Evolutionary conservation across 2,113 vertebrate genomes (phyloP).

Genomic region (Centropristis striata): DNA sequence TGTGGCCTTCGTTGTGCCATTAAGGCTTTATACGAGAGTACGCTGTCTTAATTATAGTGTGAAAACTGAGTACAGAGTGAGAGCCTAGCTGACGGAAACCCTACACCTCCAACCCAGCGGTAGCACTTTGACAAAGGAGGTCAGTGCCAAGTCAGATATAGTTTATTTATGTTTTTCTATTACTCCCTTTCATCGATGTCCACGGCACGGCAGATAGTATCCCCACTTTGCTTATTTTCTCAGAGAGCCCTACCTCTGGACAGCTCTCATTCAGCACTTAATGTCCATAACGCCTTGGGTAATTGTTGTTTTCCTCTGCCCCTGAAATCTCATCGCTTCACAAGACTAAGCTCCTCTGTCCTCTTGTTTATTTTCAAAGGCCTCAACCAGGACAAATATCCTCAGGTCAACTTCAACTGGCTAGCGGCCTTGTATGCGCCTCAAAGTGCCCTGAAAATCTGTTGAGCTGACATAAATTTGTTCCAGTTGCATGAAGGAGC

Average conservation of each 20-base stretch:
- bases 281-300: constrained; percentile 77
- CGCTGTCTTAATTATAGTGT: constrained; percentile 49
- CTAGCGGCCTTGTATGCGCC: constrained; percentile 69
- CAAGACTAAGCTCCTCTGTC: constrained; percentile 78
- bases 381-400: constrained; percentile 82
- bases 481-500: constrained; percentile 80
- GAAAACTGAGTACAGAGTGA: constrained; percentile 44
- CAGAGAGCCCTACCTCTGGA: constrained; percentile 70
- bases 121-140: constrained; percentile 70
- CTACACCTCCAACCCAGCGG: constrained; percentile 69
- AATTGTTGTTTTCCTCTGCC: constrained; percentile 83
- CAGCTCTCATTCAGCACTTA: constrained; percentile 77
- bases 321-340: constrained; percentile 77
- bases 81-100: constrained; percentile 66
- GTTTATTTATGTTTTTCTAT: constrained; percentile 78
- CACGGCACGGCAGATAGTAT: constrained; percentile 66
- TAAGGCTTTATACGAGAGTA: constrained; percentile 30
- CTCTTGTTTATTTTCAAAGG: constrained; percentile 85
- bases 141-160: constrained; percentile 73
- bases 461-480: constrained; percentile 83
- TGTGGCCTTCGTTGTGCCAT: constrained; percentile 35
- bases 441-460: constrained; percentile 78
- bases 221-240: constrained; percentile 79
- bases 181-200: constrained; percentile 73
- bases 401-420: constrained; percentile 77